Conservation (phyloP, 2,888 invertebrate genomes). For the Nyleta sp. region DNA sequence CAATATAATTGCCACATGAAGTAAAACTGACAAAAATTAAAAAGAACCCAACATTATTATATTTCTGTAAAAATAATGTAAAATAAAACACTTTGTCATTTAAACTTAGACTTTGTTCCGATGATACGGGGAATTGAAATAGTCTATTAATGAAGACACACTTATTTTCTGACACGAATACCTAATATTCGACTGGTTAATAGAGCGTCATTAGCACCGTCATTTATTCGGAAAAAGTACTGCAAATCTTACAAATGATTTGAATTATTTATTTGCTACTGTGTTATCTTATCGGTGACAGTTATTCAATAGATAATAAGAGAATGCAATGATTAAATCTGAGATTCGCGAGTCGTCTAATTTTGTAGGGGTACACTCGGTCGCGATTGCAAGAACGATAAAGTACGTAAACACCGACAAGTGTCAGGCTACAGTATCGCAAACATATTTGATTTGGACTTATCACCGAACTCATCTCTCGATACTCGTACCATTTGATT, state of each 20-base stretch:
- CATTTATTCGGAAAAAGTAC: not conserved
- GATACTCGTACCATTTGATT: not conserved
- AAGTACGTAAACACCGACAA: not conserved
- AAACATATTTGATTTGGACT: conserved; percentile 6
- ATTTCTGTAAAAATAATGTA: no score
- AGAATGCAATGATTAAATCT: not conserved
- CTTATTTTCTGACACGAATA: not conserved
- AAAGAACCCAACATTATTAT: no score
- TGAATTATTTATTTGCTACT: not conserved
- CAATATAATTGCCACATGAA: no score
- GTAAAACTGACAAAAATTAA: no score
- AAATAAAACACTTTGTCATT: no score
- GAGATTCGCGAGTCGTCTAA: not conserved
- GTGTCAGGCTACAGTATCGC: not conserved
- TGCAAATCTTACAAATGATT: not conserved
- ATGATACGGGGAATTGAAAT: no score
- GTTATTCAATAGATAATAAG: not conserved
- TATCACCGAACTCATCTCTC: conserved; percentile 1
- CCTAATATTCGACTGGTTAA: not conserved
- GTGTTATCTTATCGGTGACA: conserved; percentile 1
- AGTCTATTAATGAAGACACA: not conserved
- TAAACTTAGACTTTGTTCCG: no score
- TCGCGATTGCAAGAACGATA: not conserved
- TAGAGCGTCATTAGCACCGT: not conserved
- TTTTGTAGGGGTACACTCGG: not conserved